A percentile compares a stretch with the other conserved stretches of the same genome.
Conservation (phyloP, 1,140 invertebrate genomes). For the Sycobia sp. region DNA sequence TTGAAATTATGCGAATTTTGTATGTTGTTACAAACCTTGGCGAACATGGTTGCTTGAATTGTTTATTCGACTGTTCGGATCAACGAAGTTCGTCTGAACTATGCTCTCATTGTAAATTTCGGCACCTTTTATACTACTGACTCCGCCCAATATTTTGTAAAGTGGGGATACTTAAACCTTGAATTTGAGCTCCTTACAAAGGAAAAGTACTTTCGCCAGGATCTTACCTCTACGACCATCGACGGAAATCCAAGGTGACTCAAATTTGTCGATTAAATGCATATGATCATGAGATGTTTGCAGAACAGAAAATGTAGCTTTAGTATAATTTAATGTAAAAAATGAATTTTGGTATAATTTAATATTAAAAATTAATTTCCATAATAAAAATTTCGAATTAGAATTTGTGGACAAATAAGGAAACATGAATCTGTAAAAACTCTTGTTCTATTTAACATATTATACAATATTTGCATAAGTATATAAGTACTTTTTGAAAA, state of each 20-base stretch:
- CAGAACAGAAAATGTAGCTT: too few species aligned
- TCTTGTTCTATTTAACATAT: too few species aligned
- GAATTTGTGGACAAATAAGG: background rate
- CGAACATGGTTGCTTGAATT: background rate
- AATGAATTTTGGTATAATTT: background rate
- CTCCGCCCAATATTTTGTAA: slow-evolving; percentile 57
- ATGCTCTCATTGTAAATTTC: slow-evolving; percentile 46
- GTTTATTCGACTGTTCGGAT: slow-evolving; percentile 9
- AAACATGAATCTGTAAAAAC: too few species aligned
- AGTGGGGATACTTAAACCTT: slow-evolving; percentile 17
- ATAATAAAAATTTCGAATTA: background rate
- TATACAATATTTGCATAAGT: too few species aligned
- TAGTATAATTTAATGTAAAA: background rate
- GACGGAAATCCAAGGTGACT: too few species aligned
- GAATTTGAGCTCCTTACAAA: background rate
- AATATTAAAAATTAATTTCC: background rate
- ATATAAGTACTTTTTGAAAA: too few species aligned
- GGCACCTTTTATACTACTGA: slow-evolving; percentile 65
- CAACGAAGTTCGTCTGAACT: slow-evolving; percentile 8
- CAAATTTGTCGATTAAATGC: too few species aligned
- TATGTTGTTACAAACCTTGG: too few species aligned
- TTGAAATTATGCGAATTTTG: too few species aligned
- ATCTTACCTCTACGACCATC: too few species aligned
- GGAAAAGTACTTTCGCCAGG: slow-evolving; percentile 28
- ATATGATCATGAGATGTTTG: too few species aligned